Evolutionary conservation across 2,113 vertebrate genomes (phyloP).

Genomic region (Dinomys branickii): DNA sequence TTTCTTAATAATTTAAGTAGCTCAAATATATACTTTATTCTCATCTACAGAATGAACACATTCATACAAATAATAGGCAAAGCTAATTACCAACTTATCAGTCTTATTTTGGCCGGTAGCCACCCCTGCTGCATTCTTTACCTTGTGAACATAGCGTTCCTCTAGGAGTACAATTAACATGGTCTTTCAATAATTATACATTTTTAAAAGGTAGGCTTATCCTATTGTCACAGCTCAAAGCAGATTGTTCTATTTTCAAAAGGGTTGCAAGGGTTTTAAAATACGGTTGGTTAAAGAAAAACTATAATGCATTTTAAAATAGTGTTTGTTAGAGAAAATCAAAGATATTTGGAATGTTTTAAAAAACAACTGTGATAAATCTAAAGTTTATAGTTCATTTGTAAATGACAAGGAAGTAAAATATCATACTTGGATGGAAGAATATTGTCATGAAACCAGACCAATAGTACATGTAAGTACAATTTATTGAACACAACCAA

Average conservation of each 20-base stretch:
- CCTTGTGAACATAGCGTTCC: conserved; percentile 21
- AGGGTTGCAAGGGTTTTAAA: not conserved
- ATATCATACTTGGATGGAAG: not conserved
- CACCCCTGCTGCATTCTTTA: conserved; percentile 6
- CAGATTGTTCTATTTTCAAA: conserved; percentile 28
- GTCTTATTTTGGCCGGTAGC: conserved; percentile 43
- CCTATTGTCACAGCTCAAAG: not conserved
- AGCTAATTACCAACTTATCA: conserved; percentile 65
- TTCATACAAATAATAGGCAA: conserved; percentile 49
- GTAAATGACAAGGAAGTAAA: conserved; percentile 31
- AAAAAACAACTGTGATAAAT: not conserved
- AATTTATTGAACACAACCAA: not conserved
- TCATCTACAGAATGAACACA: conserved; percentile 18
- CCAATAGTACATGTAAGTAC: not conserved
- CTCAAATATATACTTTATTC: conserved; percentile 46
- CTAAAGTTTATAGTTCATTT: not conserved
- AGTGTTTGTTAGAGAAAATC: conserved; percentile 3
- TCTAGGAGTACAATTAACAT: conserved; percentile 64
- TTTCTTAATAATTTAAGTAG: conserved; percentile 46
- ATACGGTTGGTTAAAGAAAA: conserved; percentile 10
- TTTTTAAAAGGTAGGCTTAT: conserved; percentile 63
- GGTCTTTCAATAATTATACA: conserved; percentile 41
- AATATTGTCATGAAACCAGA: not conserved
- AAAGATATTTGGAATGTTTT: conserved; percentile 3
- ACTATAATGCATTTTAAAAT: not conserved